Evolutionary conservation across 2,888 invertebrate species (phyloP).

Genomic region (Muschampia plurimacula): DNA sequence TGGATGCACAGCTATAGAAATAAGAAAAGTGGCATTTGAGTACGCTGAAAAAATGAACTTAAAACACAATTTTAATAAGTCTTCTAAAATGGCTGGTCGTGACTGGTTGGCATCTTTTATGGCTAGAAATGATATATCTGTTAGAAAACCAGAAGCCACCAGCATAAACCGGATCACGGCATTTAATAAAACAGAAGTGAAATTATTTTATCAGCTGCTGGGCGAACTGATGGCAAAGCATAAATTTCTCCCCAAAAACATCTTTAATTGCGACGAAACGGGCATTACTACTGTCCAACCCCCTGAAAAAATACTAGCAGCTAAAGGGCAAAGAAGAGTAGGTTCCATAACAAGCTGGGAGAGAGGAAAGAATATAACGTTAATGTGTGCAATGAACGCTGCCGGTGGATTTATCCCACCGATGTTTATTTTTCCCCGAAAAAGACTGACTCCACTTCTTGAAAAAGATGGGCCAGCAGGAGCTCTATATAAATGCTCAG

Average conservation of each 20-base stretch:
- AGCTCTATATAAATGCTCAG: slow-evolving; percentile 51
- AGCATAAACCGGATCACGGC: slow-evolving; percentile 45
- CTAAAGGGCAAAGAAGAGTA: slow-evolving; percentile 64
- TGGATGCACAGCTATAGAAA: not conserved
- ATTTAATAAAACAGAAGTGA: slow-evolving; percentile 45
- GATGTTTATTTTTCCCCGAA: slow-evolving; percentile 44
- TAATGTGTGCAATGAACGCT: slow-evolving; percentile 66
- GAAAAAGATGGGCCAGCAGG: slow-evolving; percentile 52
- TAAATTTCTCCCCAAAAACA: slow-evolving; percentile 49
- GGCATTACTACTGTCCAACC: slow-evolving; percentile 48
- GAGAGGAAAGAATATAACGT: slow-evolving; percentile 62
- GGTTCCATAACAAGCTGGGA: slow-evolving; percentile 66
- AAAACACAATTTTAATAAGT: slow-evolving; percentile 1
- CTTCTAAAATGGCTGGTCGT: not conserved
- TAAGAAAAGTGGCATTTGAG: not conserved
- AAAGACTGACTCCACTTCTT: slow-evolving; percentile 52
- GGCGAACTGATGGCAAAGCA: slow-evolving; percentile 40
- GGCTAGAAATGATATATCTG: slow-evolving; percentile 32
- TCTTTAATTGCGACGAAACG: slow-evolving; percentile 51
- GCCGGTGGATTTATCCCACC: slow-evolving; percentile 50
- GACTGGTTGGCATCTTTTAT: slow-evolving; percentile 13
- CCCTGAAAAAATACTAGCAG: slow-evolving; percentile 53
- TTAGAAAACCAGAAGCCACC: slow-evolving; percentile 44
- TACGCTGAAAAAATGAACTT: slow-evolving; percentile 13
- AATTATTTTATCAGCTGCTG: slow-evolving; percentile 42